These are phyloP conservation scores for Stramonita haemastoma DNA, from an alignment of 2,888 invertebrate genomes.

Conservation along the genomic window DNA sequence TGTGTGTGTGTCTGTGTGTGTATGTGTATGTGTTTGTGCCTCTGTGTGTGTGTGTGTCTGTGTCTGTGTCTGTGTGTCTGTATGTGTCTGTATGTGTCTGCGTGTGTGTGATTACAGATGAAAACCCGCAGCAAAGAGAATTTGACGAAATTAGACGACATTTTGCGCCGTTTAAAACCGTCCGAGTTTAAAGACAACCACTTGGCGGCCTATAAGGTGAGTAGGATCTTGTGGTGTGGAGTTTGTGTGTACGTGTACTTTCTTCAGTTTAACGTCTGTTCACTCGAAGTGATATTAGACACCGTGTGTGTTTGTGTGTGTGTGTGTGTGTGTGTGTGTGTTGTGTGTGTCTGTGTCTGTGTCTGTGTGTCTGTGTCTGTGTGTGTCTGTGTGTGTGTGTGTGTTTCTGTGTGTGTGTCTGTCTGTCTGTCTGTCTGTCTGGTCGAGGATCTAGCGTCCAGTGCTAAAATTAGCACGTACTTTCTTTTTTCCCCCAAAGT, in stretches of 20 bases:
- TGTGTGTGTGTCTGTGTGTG: background rate
- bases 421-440: background rate
- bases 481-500: too few relatives aligned
- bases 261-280: too few relatives aligned
- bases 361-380: background rate
- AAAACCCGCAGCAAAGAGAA: slow-evolving; percentile 79
- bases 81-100: slow-evolving; percentile 54
- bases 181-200: slow-evolving; percentile 80
- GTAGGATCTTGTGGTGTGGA: background rate
- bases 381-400: background rate
- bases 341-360: background rate
- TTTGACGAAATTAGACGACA: slow-evolving; percentile 79
- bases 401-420: background rate
- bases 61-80: background rate
- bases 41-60: background rate
- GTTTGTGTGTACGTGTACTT: background rate
- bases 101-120: slow-evolving; percentile 59
- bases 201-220: slow-evolving; percentile 79
- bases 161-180: slow-evolving; percentile 79
- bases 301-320: too few relatives aligned
- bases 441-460: too few relatives aligned
- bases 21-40: too few relatives aligned
- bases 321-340: background rate
- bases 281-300: too few relatives aligned
- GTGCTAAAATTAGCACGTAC: too few relatives aligned